Base-by-base conservation (phyloP, 1,140 invertebrate genomes). In the Drosophila orena region DNA sequence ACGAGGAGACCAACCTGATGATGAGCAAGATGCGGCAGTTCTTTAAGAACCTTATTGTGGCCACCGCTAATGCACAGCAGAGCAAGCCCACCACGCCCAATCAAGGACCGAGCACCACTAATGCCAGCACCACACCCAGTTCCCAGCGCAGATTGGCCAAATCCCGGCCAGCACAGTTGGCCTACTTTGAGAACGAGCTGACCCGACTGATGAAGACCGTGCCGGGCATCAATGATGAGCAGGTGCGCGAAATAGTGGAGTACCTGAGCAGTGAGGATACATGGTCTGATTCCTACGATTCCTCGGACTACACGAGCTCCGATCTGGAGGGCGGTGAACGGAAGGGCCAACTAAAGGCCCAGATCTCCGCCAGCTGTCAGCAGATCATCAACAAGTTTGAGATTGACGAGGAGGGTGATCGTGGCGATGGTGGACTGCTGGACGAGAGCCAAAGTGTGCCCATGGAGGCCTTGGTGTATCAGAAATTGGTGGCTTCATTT, bases 21-120 rank as follows among this genome's bases (percentile, higher is more conserved):
- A 98, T 98, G 97, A 97, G 96, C 10, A 98, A 97, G 93, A 97
- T 98, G 96, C 93, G 97, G 4, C 96, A 97, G 74, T 97, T 98
- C 91, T 97, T 98, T 91, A 97, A 97, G 92, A 97, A 96, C 22
- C 96, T 97, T 94, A 95, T 97, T 1, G 96, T 95, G 2, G 94
- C 94, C 42, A 94, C 94, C 0, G 94, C 94, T 5, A 95, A 95
- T 81, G 94, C 94, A 0, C 93, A 93, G 71, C 86, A 91, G 50
- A 84, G 92, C 77, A 90, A 91, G 47, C 77, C 89, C n/a, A 65
- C 91, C 3, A 93, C 93, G 12, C 94, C 93, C 0, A 93, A 69
- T 94, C 11, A 94, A 94, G 37, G 95, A 1, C 50, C 55, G 30
- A 44, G 42, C 17, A 44, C 42, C 42, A 20, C 17, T 4, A 38